Base-by-base conservation (phyloP, 2,797 vertebrate genomes). In the Ctenopoma multispine region DNA sequence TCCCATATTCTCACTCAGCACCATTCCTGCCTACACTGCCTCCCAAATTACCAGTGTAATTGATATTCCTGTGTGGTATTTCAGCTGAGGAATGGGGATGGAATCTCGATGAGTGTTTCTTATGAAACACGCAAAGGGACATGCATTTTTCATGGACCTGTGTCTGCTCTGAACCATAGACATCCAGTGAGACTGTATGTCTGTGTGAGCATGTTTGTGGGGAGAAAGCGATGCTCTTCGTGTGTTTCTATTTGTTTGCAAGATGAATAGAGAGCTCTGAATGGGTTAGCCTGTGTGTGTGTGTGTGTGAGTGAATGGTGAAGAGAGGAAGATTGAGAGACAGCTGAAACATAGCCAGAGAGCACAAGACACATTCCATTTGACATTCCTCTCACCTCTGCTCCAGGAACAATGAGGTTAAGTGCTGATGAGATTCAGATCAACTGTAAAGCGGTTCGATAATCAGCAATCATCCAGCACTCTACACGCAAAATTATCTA, bases 341-440 rank as follows among this genome's bases (percentile, higher is more conserved):
- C 61, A 75, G 72, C 81, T 85, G 80, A 80, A 82, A 77, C 65
- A 13, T 62, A 66, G 83, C 75, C 82, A 80, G 72, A 63, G 64
- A 84, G 71, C 75, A 68, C 57, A 72, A 85, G 77, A 82, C 85
- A 64, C 83, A 72, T 79, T 86, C 77, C 84, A 81, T 92, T 91
- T 92, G 89, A 91, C 91, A 93, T 93, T 94, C 90, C 76, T 79
- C 88, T 92, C 87, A 91, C 91, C 92, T 90, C 90, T 89, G 83
- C 79, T 84, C 83, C 76, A 69, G 73, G 86, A 92, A 87, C 91
- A 93, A 91, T 89, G 90, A 92, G 91, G 89, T 91, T 89, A 92
- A 90, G 90, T 86, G 87, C 81, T 87, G 87, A 93, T 91, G 88
- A 92, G 89, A 92, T 92, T 92, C 81, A 91, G 89, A 91, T 92